Evolutionary conservation across 2,797 vertebrate species (phyloP), one percentile per base, ranked within the genome.

Genomic region (Malacoctenus gilli): DNA sequence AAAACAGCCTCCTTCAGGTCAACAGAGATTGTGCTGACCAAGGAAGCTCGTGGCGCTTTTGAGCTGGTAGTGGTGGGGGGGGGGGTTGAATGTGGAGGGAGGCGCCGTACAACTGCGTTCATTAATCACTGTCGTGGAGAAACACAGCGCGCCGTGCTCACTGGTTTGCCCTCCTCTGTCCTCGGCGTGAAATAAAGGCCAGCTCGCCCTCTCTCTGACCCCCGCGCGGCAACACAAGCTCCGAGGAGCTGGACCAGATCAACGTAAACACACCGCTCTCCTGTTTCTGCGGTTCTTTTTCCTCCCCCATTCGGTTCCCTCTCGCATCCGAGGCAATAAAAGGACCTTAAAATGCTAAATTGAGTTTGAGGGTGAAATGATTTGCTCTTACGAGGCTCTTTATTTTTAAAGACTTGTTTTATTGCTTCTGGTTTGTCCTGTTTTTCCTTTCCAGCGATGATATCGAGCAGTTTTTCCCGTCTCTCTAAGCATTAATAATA

Each of bases 81-180:
- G 40, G 58, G 46, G 63, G 40, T 15, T 44, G 50, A 54, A 56
- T 40, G 48, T 56, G 62, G 64, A 79, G 46, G 55, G 74, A 81
- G 80, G 82, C 62, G 20, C 38, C 41, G 46, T 54, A 57, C 61
- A 42, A 76, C 68, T 28, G 77, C 58, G 75, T 84, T 66, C 85
- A 87, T 91, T 84, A 79, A 86, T 91, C 89, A 90, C 73, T 86
- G 86, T 90, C 84, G 66, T 4, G 59, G 46, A 48, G 64, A 64
- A 80, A 77, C 54, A 18, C 51, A 70, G 86, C 86, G 83, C 87
- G 85, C 79, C 79, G 19, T 83, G 86, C 64, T 65, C 64, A 43
- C 34, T 46, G 40, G 57, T 77, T 82, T 76, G 80, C 57, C 51
- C 64, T 47, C 68, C 59, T 64, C 64, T 68, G 73, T 75, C 69